Evolutionary conservation across 2,797 vertebrate species (phyloP).

Genomic region (Picus viridis): DNA sequence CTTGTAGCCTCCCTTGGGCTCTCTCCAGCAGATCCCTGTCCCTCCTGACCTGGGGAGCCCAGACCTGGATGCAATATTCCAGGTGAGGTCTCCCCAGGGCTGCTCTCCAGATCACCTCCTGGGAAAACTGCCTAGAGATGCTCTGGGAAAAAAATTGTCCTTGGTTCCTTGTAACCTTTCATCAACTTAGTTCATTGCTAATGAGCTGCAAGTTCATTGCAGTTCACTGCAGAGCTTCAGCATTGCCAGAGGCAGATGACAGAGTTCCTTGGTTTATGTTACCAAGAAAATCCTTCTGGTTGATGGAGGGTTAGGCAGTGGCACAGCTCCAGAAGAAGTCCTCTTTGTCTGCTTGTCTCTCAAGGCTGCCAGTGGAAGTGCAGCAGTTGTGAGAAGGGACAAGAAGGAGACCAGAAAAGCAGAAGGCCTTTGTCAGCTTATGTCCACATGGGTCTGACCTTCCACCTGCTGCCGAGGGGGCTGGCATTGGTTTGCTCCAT

Average conservation of each 20-base stretch:
- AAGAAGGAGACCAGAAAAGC: not conserved
- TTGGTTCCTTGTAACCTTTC: constrained; percentile 51
- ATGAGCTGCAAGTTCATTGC: constrained; percentile 38
- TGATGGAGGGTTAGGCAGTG: not conserved
- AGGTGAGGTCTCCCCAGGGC: too few relatives aligned
- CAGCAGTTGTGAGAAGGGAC: not conserved
- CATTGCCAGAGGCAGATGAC: constrained; percentile 30
- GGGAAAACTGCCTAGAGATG: constrained; percentile 36
- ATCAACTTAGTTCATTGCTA: constrained; percentile 43
- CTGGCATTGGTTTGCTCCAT: constrained; percentile 19
- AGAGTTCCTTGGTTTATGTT: not conserved
- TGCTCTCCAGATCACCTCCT: not conserved
- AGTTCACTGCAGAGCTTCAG: constrained; percentile 32
- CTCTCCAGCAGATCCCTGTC: too few relatives aligned
- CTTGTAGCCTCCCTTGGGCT: too few relatives aligned
- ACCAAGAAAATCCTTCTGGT: not conserved
- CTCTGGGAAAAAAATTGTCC: constrained; percentile 30
- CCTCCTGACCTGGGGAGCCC: too few relatives aligned
- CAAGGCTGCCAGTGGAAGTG: not conserved
- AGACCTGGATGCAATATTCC: too few relatives aligned
- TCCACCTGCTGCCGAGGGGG: not conserved
- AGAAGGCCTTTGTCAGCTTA: not conserved
- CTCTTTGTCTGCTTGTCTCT: not conserved
- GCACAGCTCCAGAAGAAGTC: not conserved
- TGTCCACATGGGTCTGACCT: fast-evolving